A percentile compares a stretch with the other conserved stretches of the same genome.
Conservation (phyloP, 2,113 vertebrate genomes). For the Sardina pilchardus region DNA sequence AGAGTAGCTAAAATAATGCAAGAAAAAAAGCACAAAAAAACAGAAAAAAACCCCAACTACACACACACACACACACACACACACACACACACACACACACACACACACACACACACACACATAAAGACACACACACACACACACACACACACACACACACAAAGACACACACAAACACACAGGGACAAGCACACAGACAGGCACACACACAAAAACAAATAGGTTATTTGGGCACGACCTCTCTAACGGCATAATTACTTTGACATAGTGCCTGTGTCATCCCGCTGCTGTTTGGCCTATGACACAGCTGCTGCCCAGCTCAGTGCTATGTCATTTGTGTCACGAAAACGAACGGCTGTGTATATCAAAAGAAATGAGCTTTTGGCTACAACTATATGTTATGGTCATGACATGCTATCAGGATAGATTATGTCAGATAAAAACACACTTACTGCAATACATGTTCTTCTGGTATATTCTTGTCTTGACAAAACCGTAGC, state of each 20-base stretch:
- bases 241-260: not conserved
- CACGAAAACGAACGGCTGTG: constrained; percentile 22
- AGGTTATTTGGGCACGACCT: not conserved
- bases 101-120: constrained; percentile 20
- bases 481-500: not conserved
- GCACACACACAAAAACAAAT: constrained; percentile 10
- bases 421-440: not conserved
- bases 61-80: constrained; percentile 15
- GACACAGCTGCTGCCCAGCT: not conserved
- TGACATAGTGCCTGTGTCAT: constrained; percentile 20
- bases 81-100: not conserved
- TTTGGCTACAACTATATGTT: not conserved
- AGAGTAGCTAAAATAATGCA: not conserved
- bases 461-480: not conserved
- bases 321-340: constrained; percentile 1
- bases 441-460: not conserved
- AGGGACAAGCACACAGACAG: constrained; percentile 18
- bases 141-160: constrained; percentile 13
- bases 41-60: constrained; percentile 1
- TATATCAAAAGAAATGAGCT: constrained; percentile 3
- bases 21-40: constrained; percentile 7
- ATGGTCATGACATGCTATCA: not conserved
- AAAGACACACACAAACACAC: constrained; percentile 1
- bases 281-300: not conserved
- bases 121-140: constrained; percentile 20